Evolutionary conservation across 2,113 vertebrate genomes (phyloP).

Genomic region (Nycticebus coucang): DNA sequence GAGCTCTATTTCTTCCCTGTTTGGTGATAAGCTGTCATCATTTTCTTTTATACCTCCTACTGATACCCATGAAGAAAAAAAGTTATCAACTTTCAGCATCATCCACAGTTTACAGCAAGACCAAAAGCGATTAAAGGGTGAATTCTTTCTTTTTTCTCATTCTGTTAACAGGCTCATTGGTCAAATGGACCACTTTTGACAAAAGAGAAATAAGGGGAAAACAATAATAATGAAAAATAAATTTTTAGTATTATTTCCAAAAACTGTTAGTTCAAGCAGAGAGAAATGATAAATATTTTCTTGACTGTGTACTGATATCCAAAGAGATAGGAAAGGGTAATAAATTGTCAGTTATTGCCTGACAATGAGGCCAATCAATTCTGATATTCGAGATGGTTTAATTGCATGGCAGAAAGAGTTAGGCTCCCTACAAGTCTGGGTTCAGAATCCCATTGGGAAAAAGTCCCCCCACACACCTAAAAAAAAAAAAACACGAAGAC

Average conservation of each 20-base stretch:
- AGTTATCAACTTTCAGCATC: fast-evolving
- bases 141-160: not conserved
- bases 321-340: not conserved
- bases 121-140: not conserved
- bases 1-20: not conserved
- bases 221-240: not conserved
- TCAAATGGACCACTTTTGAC: not conserved
- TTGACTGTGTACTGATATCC: fast-evolving
- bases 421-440: not conserved
- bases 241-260: not conserved
- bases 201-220: not conserved
- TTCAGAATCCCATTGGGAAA: not conserved
- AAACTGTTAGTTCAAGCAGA: not conserved
- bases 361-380: not conserved
- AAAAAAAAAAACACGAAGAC: not conserved
- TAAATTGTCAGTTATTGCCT: too few relatives aligned
- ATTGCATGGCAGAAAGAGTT: not conserved
- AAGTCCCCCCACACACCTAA: not conserved
- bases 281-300: not conserved
- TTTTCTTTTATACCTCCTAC: not conserved
- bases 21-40: not conserved
- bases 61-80: not conserved
- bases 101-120: not conserved
- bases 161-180: not conserved
- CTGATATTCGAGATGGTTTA: not conserved